Conservation (phyloP, 2,888 invertebrate genomes). For the Marasmarcha lunaedactyla region DNA sequence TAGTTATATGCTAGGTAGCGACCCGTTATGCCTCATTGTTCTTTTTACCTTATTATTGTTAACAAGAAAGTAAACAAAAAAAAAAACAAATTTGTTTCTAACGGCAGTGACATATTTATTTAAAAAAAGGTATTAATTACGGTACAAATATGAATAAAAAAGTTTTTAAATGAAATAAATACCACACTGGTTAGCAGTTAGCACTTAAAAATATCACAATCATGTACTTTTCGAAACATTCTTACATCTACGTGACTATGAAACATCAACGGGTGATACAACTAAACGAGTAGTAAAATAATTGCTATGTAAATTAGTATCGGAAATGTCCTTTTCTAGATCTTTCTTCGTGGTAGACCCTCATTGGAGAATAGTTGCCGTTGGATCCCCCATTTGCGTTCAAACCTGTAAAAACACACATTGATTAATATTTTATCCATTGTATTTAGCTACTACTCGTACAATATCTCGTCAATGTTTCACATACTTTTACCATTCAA, state of each 20-base stretch:
- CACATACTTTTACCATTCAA: conserved; percentile 52
- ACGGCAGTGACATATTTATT: conserved; percentile 4
- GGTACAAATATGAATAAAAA: conserved; percentile 31
- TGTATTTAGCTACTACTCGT: too few species aligned
- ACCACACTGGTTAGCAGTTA: conserved; percentile 23
- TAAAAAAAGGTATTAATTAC: conserved; percentile 15
- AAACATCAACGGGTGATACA: neutral
- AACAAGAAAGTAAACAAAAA: too few species aligned
- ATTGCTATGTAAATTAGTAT: conserved; percentile 67
- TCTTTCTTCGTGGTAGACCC: conserved; percentile 85
- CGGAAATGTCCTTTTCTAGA: conserved; percentile 86
- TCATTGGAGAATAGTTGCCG: conserved; percentile 81
- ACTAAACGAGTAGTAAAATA: too few species aligned
- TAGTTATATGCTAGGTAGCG: too few species aligned
- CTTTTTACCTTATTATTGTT: too few species aligned
- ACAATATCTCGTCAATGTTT: too few species aligned
- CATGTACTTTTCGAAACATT: conserved; percentile 25
- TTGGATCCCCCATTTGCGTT: conserved; percentile 72
- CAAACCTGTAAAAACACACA: conserved; percentile 59
- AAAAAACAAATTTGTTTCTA: neutral
- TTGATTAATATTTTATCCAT: conserved; percentile 2
- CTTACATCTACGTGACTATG: neutral
- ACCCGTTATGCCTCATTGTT: too few species aligned
- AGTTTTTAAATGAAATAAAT: conserved; percentile 25
- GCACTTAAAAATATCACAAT: conserved; percentile 52